These are phyloP conservation scores for Terrapene triunguis DNA, from an alignment of 2,113 vertebrate genomes.

Conservation along the genomic window DNA sequence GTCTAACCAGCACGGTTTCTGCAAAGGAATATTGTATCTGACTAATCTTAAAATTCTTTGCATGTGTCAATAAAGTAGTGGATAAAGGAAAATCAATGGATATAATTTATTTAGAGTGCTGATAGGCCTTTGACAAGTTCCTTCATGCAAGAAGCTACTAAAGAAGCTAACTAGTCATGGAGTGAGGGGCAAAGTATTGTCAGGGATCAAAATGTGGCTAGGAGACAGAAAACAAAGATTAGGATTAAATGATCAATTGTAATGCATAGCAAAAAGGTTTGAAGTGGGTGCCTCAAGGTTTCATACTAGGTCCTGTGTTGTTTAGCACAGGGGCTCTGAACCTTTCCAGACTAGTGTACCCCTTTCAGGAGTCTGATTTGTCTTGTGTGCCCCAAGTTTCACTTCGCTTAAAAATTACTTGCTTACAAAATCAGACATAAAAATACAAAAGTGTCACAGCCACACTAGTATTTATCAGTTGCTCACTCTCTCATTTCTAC, in stretches of 20 bases:
- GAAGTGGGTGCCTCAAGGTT: background rate
- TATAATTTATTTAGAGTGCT: background rate
- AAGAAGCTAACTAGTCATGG: background rate
- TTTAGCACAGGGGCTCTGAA: no score
- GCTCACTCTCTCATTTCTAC: no score
- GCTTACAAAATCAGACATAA: no score
- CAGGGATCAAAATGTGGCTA: background rate
- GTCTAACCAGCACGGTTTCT: background rate
- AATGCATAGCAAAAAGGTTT: background rate
- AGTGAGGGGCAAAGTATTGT: background rate
- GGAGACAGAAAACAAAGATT: background rate
- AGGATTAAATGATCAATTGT: background rate
- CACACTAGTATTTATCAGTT: no score
- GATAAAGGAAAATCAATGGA: background rate
- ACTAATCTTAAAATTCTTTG: slow-evolving; percentile 1
- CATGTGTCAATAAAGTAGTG: background rate
- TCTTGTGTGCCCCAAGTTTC: no score
- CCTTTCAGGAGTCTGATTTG: no score
- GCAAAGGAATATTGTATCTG: background rate
- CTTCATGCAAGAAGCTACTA: background rate
- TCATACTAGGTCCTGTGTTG: background rate
- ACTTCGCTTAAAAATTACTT: no score
- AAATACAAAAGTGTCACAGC: no score
- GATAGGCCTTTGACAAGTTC: background rate
- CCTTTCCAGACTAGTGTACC: no score